Conservation (phyloP, 2,113 vertebrate genomes). For the Holacanthus passer region DNA sequence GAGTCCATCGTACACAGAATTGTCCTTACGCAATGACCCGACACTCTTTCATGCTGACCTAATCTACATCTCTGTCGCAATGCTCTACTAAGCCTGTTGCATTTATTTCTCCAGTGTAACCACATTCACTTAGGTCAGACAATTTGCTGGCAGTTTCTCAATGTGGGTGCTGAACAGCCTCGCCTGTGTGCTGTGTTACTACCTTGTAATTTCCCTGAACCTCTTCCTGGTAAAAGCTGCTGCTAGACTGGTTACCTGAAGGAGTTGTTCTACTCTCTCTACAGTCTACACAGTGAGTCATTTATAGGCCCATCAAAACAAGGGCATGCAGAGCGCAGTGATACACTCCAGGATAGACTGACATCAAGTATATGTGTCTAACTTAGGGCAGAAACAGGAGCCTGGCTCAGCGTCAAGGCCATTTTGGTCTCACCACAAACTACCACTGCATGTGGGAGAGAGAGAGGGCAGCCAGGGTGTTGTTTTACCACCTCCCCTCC, state of each 20-base stretch:
- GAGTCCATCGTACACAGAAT: conserved; percentile 39
- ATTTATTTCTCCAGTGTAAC: neutral
- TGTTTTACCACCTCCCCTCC: conserved; percentile 61
- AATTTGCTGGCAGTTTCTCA: conserved; percentile 10
- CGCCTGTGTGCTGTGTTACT: neutral
- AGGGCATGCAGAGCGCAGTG: neutral
- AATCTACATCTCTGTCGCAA: conserved; percentile 37
- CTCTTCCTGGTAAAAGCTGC: neutral
- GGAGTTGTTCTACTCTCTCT: neutral
- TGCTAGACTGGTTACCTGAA: neutral
- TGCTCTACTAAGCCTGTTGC: neutral
- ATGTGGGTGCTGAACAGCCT: neutral
- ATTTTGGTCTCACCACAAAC: conserved; percentile 64
- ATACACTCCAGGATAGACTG: conserved; percentile 45
- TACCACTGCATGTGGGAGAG: conserved; percentile 21
- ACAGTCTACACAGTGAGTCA: neutral
- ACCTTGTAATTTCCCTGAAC: conserved; percentile 22
- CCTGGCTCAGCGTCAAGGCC: conserved; percentile 40
- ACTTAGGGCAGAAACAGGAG: conserved; percentile 72
- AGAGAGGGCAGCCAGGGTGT: conserved; percentile 47
- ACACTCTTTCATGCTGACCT: conserved; percentile 11
- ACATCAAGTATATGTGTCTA: conserved; percentile 58
- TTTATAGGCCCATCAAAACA: conserved; percentile 46
- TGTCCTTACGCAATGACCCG: conserved; percentile 39
- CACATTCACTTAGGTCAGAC: neutral